These are phyloP conservation scores for Coreius guichenoti DNA, from an alignment of 2,797 vertebrate genomes.

Conservation along the genomic window DNA sequence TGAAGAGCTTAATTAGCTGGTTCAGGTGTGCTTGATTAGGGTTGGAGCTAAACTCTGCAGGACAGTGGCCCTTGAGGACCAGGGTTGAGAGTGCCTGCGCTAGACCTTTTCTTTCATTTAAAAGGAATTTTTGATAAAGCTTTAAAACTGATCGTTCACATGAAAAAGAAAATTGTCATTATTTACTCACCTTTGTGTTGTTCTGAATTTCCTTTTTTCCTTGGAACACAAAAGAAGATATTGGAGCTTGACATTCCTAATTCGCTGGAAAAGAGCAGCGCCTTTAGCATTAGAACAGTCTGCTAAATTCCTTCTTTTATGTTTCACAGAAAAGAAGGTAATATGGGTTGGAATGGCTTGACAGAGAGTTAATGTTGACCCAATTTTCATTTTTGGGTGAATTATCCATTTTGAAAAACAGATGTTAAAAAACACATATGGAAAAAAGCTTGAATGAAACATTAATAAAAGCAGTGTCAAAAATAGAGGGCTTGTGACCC, in stretches of 20 bases:
- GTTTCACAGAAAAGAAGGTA: not conserved
- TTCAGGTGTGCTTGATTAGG: no score
- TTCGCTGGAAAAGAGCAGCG: not conserved
- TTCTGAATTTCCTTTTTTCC: not conserved
- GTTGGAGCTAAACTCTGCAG: no score
- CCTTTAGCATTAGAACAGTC: not conserved
- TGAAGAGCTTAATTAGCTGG: no score
- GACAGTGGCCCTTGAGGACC: no score
- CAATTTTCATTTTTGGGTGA: not conserved
- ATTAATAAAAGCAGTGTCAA: not conserved
- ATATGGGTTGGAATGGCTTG: not conserved
- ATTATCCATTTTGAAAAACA: not conserved
- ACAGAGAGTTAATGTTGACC: not conserved
- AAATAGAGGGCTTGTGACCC: conserved; percentile 14
- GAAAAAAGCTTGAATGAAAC: conserved; percentile 4
- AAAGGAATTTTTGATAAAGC: not conserved
- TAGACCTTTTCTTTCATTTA: not conserved
- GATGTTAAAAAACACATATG: not conserved
- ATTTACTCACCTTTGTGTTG: not conserved
- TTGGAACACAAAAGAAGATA: not conserved
- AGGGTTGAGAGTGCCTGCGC: no score
- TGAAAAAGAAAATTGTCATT: not conserved
- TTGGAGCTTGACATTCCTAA: not conserved
- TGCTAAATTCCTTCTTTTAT: not conserved
- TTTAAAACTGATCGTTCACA: not conserved